Percentiles rank a stretch among this genome's conserved stretches.
phyloP scores from a whole-genome alignment of 2,888 invertebrate species.

The Lycophotia porphyrea region DNA sequence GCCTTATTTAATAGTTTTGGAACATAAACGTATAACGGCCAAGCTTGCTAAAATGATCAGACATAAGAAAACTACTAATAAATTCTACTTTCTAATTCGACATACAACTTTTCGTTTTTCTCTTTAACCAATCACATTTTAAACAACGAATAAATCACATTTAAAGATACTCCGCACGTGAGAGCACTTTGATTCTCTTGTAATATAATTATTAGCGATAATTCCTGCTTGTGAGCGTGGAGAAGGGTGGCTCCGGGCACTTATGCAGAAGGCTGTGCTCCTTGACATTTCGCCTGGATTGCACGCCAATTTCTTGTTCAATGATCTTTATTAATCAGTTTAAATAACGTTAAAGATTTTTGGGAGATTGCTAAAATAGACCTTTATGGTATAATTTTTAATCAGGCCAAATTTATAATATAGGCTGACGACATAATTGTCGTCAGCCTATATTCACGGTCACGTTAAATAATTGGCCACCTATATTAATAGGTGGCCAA shows the following conservation, averaged over 20 bases:
- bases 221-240: slow-evolving; percentile 40
- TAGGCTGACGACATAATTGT: not conserved
- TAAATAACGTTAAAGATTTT: slow-evolving; percentile 32
- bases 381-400: too few species aligned
- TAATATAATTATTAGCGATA: slow-evolving; percentile 58
- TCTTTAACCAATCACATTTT: not conserved
- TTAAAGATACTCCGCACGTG: slow-evolving; percentile 15
- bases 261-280: slow-evolving; percentile 51
- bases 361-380: not conserved
- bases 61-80: not conserved
- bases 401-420: not conserved
- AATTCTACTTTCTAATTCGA: not conserved
- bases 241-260: slow-evolving; percentile 52
- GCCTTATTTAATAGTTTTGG: not conserved
- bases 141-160: slow-evolving; percentile 15
- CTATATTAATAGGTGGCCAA: too few species aligned
- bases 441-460: too few species aligned
- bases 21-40: not conserved
- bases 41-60: not conserved
- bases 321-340: slow-evolving; percentile 41
- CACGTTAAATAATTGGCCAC: too few species aligned
- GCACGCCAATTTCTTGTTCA: slow-evolving; percentile 48
- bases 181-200: slow-evolving; percentile 56
- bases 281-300: slow-evolving; percentile 48
- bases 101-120: not conserved